Conservation (phyloP, 2,113 vertebrate genomes). For the Pachypanchax playfairii region DNA sequence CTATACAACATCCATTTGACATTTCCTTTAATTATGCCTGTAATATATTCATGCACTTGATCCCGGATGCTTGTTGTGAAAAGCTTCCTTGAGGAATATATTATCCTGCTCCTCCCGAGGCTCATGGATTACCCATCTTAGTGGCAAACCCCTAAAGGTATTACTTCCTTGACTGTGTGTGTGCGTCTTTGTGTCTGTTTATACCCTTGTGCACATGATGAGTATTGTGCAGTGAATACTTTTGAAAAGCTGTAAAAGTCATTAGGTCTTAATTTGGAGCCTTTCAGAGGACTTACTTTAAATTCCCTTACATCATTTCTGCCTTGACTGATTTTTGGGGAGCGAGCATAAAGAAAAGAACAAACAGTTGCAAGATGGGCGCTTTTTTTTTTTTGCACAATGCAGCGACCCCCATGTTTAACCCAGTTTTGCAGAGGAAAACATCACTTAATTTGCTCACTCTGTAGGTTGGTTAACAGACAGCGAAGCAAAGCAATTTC, state of each 20-base stretch:
- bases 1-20: constrained; percentile 77
- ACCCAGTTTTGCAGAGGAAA: constrained; percentile 69
- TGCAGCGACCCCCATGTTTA: constrained; percentile 69
- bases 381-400: constrained; percentile 56
- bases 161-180: constrained; percentile 50
- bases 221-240: constrained; percentile 45
- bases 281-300: constrained; percentile 52
- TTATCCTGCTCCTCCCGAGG: constrained; percentile 66
- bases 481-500: constrained; percentile 65
- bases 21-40: constrained; percentile 82
- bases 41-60: constrained; percentile 84
- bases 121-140: constrained; percentile 77
- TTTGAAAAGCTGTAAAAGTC: constrained; percentile 70
- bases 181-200: constrained; percentile 20
- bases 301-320: constrained; percentile 45
- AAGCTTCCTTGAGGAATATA: constrained; percentile 78
- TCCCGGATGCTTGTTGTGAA: constrained; percentile 79
- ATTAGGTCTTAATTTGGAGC: constrained; percentile 68
- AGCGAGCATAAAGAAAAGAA: constrained; percentile 68
- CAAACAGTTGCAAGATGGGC: constrained; percentile 71
- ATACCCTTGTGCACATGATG: constrained; percentile 3
- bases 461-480: constrained; percentile 66
- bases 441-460: constrained; percentile 70
- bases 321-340: constrained; percentile 48
- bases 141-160: constrained; percentile 74